These are phyloP conservation scores for Lasiurus borealis DNA, from an alignment of 2,113 vertebrate species.

Conservation along the genomic window DNA sequence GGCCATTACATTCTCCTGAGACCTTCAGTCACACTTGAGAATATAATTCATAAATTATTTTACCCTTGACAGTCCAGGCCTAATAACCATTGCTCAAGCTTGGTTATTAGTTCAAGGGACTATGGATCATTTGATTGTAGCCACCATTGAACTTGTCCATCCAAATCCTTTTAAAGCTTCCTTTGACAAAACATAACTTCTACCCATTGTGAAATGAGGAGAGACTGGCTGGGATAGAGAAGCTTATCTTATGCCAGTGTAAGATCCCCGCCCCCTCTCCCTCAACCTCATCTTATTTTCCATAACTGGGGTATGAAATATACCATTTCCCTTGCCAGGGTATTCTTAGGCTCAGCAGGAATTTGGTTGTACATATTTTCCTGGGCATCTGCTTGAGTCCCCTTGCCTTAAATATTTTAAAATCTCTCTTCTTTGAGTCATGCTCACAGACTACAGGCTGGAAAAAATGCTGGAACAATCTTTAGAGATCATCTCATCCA, in stretches of 20 bases:
- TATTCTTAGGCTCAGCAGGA: conserved; percentile 48
- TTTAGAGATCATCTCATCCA: conserved; percentile 41
- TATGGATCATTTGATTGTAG: conserved; percentile 4
- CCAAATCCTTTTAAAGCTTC: conserved; percentile 33
- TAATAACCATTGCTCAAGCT: not conserved
- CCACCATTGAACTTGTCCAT: not conserved
- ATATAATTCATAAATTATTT: conserved; percentile 62
- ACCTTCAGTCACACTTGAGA: conserved; percentile 18
- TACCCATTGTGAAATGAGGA: not conserved
- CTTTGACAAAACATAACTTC: conserved; percentile 38
- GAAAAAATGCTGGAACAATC: conserved; percentile 26
- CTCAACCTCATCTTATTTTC: conserved; percentile 58
- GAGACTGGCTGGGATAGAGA: not conserved
- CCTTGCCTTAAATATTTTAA: conserved; percentile 64
- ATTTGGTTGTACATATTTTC: conserved; percentile 63
- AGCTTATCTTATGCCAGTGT: not conserved
- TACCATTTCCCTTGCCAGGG: conserved; percentile 43
- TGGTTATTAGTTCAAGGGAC: not conserved
- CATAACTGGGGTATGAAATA: not conserved
- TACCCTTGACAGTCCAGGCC: not conserved
- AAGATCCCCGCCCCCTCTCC: not conserved
- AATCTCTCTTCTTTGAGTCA: conserved; percentile 59
- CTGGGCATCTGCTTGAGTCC: conserved; percentile 66
- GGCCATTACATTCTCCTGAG: not conserved
- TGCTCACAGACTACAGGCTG: conserved; percentile 10